These are phyloP conservation scores for Elachura formosa DNA, from an alignment of 2,113 vertebrate species.

Conservation along the genomic window DNA sequence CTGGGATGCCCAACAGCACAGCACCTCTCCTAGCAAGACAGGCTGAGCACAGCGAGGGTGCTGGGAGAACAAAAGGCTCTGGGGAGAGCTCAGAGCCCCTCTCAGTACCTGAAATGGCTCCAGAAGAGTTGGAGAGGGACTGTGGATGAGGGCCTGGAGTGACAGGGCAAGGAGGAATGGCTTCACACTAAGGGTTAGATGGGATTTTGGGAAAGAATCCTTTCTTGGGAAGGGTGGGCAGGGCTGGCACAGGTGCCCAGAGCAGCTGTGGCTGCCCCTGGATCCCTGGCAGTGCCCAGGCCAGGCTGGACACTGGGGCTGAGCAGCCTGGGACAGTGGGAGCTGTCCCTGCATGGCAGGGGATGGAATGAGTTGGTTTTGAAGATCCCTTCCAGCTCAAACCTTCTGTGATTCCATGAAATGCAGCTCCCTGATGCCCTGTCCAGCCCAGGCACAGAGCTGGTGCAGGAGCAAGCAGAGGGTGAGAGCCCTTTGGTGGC, in stretches of 20 bases:
- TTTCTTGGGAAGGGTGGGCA: fast-evolving
- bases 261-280: not conserved
- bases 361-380: not conserved
- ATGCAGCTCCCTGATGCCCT: not conserved
- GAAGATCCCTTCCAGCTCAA: not conserved
- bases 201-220: not conserved
- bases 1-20: fast-evolving
- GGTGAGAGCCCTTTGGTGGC: fast-evolving
- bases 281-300: not conserved
- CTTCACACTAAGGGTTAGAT: not conserved
- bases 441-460: no score
- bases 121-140: not conserved
- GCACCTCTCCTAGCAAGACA: not conserved
- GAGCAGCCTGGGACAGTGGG: fast-evolving
- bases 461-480: not conserved
- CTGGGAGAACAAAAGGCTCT: not conserved
- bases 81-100: not conserved
- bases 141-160: not conserved
- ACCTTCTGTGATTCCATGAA: not conserved
- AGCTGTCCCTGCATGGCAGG: not conserved
- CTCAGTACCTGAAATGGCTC: not conserved
- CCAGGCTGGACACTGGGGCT: fast-evolving
- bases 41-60: not conserved
- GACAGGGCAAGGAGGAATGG: not conserved
- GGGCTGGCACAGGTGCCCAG: not conserved